These are phyloP conservation scores for Yponomeuta sedellus DNA, from an alignment of 2,888 invertebrate species.

Conservation along the genomic window DNA sequence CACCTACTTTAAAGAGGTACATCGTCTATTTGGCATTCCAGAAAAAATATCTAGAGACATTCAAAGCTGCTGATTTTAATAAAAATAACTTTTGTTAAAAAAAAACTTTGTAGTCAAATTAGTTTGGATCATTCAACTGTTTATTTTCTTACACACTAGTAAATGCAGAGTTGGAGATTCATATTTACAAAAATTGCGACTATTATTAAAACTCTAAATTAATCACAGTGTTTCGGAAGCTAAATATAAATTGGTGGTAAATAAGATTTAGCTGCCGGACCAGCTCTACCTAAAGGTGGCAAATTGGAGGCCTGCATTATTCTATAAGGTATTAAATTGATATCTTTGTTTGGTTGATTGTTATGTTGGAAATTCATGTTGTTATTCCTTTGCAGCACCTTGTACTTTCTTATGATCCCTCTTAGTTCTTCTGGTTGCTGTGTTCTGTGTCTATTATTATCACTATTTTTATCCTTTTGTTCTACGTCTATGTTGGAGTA, in stretches of 20 bases:
- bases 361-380: constrained; percentile 32
- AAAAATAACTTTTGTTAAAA: no score
- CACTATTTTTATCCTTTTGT: not conserved
- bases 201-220: constrained; percentile 24
- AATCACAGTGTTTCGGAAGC: constrained; percentile 46
- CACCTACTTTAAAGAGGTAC: no score
- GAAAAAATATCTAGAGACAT: no score
- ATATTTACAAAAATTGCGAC: constrained; percentile 47
- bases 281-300: constrained; percentile 64
- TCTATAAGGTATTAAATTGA: constrained; percentile 45
- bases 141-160: constrained; percentile 33
- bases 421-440: constrained; percentile 50
- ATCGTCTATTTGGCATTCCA: no score
- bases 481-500: constrained; percentile 20
- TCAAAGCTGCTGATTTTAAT: no score
- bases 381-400: constrained; percentile 59
- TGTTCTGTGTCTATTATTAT: not conserved
- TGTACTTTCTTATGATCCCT: constrained; percentile 64
- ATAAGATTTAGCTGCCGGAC: constrained; percentile 63
- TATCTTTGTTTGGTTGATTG: constrained; percentile 38
- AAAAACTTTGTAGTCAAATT: not conserved
- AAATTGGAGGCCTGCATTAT: constrained; percentile 38
- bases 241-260: constrained; percentile 59
- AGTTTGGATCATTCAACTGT: not conserved
- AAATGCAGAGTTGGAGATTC: constrained; percentile 49